These are phyloP conservation scores for Eulemur coronatus DNA, from an alignment of 2,797 vertebrate genomes.

Conservation along the genomic window DNA sequence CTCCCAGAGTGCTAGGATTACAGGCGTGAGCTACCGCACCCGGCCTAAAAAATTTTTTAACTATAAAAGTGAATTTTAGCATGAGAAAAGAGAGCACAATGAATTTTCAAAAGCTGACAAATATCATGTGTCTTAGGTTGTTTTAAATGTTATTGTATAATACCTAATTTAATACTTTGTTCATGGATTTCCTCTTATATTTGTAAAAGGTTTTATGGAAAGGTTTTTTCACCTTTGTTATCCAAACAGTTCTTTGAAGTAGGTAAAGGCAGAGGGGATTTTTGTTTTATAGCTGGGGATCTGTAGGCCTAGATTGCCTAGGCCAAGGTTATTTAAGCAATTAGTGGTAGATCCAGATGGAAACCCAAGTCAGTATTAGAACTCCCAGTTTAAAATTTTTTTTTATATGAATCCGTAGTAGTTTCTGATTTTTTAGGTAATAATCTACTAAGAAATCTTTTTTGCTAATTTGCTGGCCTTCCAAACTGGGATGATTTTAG, in stretches of 20 bases:
- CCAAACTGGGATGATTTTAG: background rate
- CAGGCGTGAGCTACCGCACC: too few relatives aligned
- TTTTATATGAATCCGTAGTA: background rate
- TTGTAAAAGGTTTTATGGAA: background rate
- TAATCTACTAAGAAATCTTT: background rate
- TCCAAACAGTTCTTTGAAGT: background rate
- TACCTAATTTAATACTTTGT: conserved; percentile 32
- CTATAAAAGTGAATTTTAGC: background rate
- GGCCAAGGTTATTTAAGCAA: background rate
- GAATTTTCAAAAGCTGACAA: background rate
- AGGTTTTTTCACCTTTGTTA: background rate
- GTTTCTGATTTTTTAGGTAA: background rate
- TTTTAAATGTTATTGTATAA: conserved; percentile 11
- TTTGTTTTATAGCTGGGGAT: background rate
- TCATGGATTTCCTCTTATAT: background rate
- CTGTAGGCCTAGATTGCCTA: background rate
- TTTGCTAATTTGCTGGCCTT: conserved; percentile 6
- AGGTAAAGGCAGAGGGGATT: background rate
- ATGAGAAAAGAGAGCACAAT: background rate
- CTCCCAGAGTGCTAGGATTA: too few relatives aligned
- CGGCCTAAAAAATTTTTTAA: background rate
- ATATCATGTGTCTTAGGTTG: background rate
- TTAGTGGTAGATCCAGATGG: background rate
- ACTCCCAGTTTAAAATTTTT: conserved; percentile 6
- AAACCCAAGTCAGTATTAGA: background rate